phyloP scores from a whole-genome alignment of 2,113 vertebrate species.

The Aplodontia rufa region DNA sequence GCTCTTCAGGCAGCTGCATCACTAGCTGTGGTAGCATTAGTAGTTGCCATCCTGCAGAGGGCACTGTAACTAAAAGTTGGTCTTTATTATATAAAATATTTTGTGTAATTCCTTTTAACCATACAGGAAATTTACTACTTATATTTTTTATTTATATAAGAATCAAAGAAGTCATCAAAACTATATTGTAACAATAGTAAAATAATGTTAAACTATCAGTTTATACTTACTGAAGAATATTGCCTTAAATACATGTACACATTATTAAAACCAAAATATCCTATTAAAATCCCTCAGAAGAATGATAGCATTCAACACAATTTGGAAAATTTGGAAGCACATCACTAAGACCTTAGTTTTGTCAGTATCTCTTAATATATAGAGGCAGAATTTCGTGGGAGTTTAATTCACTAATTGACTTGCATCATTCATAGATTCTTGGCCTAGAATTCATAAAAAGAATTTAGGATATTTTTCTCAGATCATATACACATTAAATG shows the following conservation, averaged over 20 bases:
- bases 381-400: background rate
- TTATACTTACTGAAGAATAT: slow-evolving; percentile 3
- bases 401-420: background rate
- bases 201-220: background rate
- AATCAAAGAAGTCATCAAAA: background rate
- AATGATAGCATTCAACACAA: background rate
- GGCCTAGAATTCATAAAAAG: background rate
- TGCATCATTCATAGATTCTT: background rate
- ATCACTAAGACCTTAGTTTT: background rate
- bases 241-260: slow-evolving; percentile 2
- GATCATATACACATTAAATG: background rate
- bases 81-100: background rate
- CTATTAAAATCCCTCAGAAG: slow-evolving; percentile 20
- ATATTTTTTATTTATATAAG: background rate
- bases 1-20: background rate
- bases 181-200: background rate
- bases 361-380: background rate
- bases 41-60: slow-evolving; percentile 52
- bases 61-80: slow-evolving; percentile 33
- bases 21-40: background rate
- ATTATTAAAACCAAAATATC: slow-evolving; percentile 26
- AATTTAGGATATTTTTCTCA: slow-evolving; percentile 4
- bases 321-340: background rate
- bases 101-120: background rate
- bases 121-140: background rate